Evolutionary conservation across 2,888 invertebrate species (phyloP), one percentile per base, ranked within the genome.

Genomic region (Gasteruption jaculator): DNA sequence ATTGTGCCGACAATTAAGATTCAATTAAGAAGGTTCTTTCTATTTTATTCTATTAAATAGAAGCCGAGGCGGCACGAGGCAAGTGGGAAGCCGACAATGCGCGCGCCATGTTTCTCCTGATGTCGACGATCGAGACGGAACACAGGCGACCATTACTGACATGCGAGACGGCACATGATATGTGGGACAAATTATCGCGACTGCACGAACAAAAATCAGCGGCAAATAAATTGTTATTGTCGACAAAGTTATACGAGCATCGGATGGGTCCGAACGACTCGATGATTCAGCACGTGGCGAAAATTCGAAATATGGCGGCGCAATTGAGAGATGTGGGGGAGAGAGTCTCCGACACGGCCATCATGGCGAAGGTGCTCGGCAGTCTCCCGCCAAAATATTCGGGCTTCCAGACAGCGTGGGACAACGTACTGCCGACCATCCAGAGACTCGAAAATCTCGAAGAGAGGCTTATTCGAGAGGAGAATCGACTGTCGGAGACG

Each of bases 281-380:
- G 1, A 36, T 42, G 1, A 42, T 12, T 4, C 27, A 43, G 10
- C 46, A 43, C 8, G 16, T 43, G 1, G 7, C 43, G 18, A 48
- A 27, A n/a, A 25, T 48, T 1, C 26, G 14, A 5, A 48, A 43
- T 10, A 45, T 48, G 43, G 45, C 45, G 14, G 45, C 43, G 8
- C 43, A 48, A 35, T n/a, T 45, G 6, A 6, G 25, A 16, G 49
- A 47, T 34, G 33, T 49, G 7, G 49, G 44, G 12, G 49, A 18
- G 7, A 24, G 5, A 4, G 46, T 46, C 10, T 25, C 41, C 1
- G 27, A 35, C 1, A 11, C 29, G n/a, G 42, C 30, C n/a, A 34
- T 49, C 14, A 31, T 47, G 26, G 44, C 49, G 10, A 49, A 49
- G 33, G 42, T 49, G 3, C 44, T 49, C n/a, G 46, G 41, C 12